These are phyloP conservation scores for Hypocryptadius cinnamomeus DNA, from an alignment of 2,113 vertebrate species.

Conservation along the genomic window DNA sequence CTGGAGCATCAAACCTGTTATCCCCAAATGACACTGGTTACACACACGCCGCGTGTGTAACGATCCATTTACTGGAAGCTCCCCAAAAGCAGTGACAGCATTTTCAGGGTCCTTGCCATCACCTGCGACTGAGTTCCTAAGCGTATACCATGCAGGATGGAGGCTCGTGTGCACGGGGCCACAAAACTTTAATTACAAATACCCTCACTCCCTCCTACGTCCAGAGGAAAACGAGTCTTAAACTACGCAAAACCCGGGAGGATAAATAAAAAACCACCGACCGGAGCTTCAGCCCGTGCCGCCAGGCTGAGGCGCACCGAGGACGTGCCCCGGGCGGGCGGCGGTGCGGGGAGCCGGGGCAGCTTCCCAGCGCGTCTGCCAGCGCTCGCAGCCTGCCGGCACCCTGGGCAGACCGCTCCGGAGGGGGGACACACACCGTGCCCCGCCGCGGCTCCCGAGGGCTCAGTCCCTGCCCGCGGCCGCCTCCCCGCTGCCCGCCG, in stretches of 20 bases:
- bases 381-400: neutral
- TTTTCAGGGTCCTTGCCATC: neutral
- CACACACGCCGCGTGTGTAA: rapidly evolving
- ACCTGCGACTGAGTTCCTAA: neutral
- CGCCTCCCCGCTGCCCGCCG: neutral
- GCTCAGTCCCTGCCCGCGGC: neutral
- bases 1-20: neutral
- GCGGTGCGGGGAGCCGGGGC: neutral
- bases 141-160: rapidly evolving
- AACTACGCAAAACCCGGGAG: neutral
- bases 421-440: too few relatives aligned
- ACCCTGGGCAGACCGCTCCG: neutral
- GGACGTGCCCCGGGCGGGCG: neutral
- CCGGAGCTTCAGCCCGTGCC: neutral
- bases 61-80: neutral
- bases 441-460: too few relatives aligned
- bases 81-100: neutral
- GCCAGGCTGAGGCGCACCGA: neutral
- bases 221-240: neutral
- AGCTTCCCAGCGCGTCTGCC: neutral
- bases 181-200: neutral
- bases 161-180: neutral
- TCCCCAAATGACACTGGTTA: neutral
- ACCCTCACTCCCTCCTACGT: neutral
- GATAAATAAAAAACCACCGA: neutral